These are phyloP conservation scores for Labia minor DNA, from an alignment of 2,888 invertebrate species.

Conservation along the genomic window DNA sequence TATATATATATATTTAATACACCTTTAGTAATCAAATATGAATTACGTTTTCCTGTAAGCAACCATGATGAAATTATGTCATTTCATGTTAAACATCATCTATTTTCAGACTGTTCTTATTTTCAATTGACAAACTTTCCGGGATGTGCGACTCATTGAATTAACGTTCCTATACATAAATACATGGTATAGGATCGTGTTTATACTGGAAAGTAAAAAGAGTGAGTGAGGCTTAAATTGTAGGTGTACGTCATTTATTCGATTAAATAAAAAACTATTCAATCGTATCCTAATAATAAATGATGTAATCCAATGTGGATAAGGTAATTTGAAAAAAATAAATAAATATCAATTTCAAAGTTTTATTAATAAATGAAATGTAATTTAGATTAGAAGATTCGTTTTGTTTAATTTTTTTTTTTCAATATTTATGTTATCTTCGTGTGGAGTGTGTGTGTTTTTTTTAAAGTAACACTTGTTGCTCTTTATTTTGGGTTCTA, in stretches of 20 bases:
- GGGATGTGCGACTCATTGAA: slow-evolving; percentile 5
- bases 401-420: too few relatives aligned
- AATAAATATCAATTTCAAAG: background rate
- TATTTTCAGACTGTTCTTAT: background rate
- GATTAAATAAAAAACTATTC: background rate
- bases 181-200: background rate
- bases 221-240: background rate
- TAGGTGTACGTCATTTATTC: background rate
- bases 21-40: background rate
- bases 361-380: background rate
- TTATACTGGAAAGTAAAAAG: background rate
- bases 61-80: background rate
- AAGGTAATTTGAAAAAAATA: background rate
- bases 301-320: too few relatives aligned
- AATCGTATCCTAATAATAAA: background rate
- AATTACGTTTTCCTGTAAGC: background rate
- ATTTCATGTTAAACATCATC: background rate
- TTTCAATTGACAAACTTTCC: background rate
- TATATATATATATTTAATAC: too few relatives aligned
- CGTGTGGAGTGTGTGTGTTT: too few relatives aligned
- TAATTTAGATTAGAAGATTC: too few relatives aligned
- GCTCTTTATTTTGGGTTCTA: too few relatives aligned
- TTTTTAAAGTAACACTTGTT: too few relatives aligned
- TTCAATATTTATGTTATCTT: too few relatives aligned
- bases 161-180: background rate